These are phyloP conservation scores for Rhinogobius similis DNA, from an alignment of 2,113 vertebrate genomes.

Conservation along the genomic window DNA sequence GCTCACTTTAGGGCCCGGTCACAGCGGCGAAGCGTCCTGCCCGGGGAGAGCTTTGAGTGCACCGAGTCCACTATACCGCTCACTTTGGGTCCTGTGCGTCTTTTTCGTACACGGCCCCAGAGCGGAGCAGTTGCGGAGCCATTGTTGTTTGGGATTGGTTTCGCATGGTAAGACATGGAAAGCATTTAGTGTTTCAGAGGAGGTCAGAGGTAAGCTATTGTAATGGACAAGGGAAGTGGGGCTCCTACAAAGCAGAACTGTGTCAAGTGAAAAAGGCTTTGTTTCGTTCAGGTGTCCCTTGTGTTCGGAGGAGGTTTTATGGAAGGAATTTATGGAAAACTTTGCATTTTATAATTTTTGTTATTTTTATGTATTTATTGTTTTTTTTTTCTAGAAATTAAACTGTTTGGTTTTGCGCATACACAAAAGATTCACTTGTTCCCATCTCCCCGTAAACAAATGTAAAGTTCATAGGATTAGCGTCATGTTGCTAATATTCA, in stretches of 20 bases:
- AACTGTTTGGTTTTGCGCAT: too few relatives aligned
- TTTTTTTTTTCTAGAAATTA: too few relatives aligned
- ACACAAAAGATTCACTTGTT: too few relatives aligned
- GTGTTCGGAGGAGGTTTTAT: conserved; percentile 1
- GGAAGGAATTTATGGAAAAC: neutral
- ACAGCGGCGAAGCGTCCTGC: conserved; percentile 64
- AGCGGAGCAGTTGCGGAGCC: conserved; percentile 50
- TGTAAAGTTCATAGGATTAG: too few relatives aligned
- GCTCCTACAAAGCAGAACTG: conserved; percentile 2
- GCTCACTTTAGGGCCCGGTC: conserved; percentile 73
- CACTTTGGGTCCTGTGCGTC: conserved; percentile 63
- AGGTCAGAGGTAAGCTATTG: conserved; percentile 61
- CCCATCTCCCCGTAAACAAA: too few relatives aligned
- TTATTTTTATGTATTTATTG: neutral
- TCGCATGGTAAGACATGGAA: conserved; percentile 66
- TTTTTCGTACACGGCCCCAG: conserved; percentile 60
- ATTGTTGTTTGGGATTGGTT: conserved; percentile 73
- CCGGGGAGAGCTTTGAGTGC: conserved; percentile 68
- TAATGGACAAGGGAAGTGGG: conserved; percentile 50
- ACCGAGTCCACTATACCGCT: conserved; percentile 62
- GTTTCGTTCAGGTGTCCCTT: neutral
- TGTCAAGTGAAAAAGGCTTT: conserved; percentile 10
- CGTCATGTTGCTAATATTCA: too few relatives aligned
- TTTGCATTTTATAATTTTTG: neutral
- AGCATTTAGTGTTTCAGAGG: conserved; percentile 58